These are phyloP conservation scores for Marcusenius ussheri DNA, from an alignment of 2,113 vertebrate species.

Conservation along the genomic window DNA sequence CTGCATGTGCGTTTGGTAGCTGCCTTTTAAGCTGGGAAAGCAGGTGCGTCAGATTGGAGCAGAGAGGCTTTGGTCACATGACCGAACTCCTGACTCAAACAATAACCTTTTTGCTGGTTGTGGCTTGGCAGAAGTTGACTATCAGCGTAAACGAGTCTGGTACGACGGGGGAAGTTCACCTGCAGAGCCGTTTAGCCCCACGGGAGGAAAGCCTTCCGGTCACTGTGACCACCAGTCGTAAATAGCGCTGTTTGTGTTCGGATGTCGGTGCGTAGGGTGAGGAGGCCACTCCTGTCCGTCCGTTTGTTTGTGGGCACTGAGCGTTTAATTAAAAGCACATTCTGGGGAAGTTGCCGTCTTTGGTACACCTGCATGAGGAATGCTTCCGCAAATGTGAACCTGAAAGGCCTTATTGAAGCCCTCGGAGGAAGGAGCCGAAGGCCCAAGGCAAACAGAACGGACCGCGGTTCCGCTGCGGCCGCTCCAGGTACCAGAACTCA, in stretches of 20 bases:
- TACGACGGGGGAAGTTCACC: background rate
- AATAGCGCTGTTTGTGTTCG: background rate
- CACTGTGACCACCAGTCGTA: background rate
- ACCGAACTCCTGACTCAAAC: background rate
- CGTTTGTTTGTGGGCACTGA: background rate
- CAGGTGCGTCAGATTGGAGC: background rate
- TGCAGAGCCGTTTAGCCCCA: background rate
- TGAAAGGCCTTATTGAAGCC: background rate
- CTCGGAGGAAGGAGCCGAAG: background rate
- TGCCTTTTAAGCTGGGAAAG: background rate
- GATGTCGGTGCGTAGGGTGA: background rate
- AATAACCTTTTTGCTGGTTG: background rate
- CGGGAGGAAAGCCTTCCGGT: background rate
- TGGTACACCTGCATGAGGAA: background rate
- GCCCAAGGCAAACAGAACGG: background rate
- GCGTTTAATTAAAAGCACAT: background rate
- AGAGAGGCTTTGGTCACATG: background rate
- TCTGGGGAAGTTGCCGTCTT: conserved; percentile 3
- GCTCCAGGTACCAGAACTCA: background rate
- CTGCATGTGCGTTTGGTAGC: background rate
- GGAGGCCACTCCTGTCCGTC: background rate
- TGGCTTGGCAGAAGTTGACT: background rate
- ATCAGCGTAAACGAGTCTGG: background rate
- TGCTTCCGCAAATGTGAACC: background rate
- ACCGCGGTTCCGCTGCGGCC: background rate